Base-by-base conservation (phyloP, 2,888 invertebrate genomes). In the Andrena flavipes region DNA sequence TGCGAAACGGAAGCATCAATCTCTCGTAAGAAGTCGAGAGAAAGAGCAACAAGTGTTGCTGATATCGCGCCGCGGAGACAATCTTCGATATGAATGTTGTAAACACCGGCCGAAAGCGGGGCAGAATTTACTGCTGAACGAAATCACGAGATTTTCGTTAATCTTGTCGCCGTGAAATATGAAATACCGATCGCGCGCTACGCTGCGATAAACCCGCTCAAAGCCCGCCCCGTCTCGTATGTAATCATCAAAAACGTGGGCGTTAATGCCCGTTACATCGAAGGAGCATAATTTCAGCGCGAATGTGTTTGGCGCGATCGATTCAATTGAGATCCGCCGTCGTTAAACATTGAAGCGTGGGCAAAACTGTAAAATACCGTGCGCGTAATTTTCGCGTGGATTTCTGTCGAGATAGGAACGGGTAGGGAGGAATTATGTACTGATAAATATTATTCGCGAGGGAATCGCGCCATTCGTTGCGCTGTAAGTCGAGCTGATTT, bases 11-110 rank as follows among this genome's bases (percentile, higher is more conserved):
- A 82, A 76, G 64, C 83, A 67, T 83, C 84, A 63, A 71, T 83
- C 83, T 74, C 63, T 60, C 51, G 77, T 29, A 74, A 73, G 71
- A 63, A 77, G 62, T 30, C 72, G 70, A 23, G 79, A 59, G 79
- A 76, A 84, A 79, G 77, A 87, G 86, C 86, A 86, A 86, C 86
- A 86, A 86, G 86, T 86, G 86, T 85, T 87, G 75, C 82, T 82
- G 77, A 67, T 68, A 80, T 84, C 51, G 63, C 67, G 62, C 63
- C 79, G 62, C 59, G 49, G 74, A 82, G 78, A 77, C 64, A 76
- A 73, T 87, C 79, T 69, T 82, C 70, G 75, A 76, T 82, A 82
- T 77, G 70, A 74, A 67, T 82, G 26, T 69, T 59, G 67, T 75
- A 82, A 86, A 79, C 76, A 70, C 13, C 7, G 26, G 5, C 13